Evolutionary conservation across 2,113 vertebrate species (phyloP), one percentile per base, ranked within the genome.

Genomic region (Phalacrocorax aristotelis): DNA sequence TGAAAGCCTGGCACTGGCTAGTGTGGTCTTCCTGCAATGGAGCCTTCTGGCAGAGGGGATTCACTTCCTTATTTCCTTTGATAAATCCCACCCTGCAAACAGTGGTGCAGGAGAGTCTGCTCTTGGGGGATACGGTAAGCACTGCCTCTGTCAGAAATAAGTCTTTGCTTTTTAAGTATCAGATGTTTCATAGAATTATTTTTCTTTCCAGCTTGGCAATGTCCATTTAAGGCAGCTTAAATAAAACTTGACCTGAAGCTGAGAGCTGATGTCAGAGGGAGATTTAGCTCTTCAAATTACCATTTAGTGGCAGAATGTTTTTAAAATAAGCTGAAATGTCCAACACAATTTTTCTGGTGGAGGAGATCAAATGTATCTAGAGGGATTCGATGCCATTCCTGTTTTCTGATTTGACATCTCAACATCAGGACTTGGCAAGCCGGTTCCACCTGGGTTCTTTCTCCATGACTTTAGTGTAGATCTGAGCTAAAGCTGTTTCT

Each of bases 111-210:
- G 13, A 46, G 4, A 78, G 29, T 29, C 44, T 69, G 30, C 46
- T 72, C 26, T 25, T 57, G 54, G 40, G 44, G 34, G 26, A 27
- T 13, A 3, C 61, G 25, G 40, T 76, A 34, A 91, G 48, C 38
- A 71, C 20, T 44, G 21, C n/a, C 68, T 81, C 51, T 66, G 74
- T 76, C 69, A 84, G 68, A 88, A 95, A 93, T 60, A 93, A 69
- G 72, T 83, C 66, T 80, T 68, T 93, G 82, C n/a, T 91, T 91
- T 94, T 89, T 69, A 93, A 94, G 82, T 87, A 96, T 93, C 87
- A 71, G 34, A 77, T 85, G 14, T 69, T 94, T 91, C 66, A 57
- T 23, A 84, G 30, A 93, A 89, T 90, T 96, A 71, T 89, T 95
- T 93, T 97, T 96, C 85, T 94, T 96, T 95, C 92, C 79, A 83